Percentiles rank a stretch among this genome's conserved stretches.
phyloP scores from a whole-genome alignment of 2,888 invertebrate genomes.

The Amphipyra berbera region DNA sequence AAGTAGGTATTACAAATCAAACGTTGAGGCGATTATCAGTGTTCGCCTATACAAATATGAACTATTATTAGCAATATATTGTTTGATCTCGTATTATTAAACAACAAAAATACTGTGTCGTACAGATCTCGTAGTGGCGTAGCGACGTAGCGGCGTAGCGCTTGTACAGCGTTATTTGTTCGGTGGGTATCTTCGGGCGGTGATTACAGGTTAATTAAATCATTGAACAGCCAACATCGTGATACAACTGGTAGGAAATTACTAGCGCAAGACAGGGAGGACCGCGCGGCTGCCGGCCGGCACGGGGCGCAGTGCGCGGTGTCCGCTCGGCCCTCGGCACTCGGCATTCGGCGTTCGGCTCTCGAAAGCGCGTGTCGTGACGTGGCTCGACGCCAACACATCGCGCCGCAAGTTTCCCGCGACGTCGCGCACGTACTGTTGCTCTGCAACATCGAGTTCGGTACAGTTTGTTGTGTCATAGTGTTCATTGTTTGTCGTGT shows the following conservation, averaged over 20 bases:
- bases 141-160: not conserved
- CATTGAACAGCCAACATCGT: constrained; percentile 24
- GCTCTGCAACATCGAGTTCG: constrained; percentile 2
- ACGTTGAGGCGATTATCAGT: too few relatives aligned
- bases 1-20: too few relatives aligned
- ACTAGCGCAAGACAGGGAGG: not conserved
- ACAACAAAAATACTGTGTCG: not conserved
- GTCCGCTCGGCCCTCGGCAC: constrained; percentile 2
- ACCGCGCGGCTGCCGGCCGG: constrained; percentile 1
- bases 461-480: constrained; percentile 10
- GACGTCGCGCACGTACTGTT: constrained; percentile 7
- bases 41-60: too few relatives aligned
- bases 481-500: not conserved
- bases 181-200: constrained; percentile 9
- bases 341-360: constrained; percentile 16
- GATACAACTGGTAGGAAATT: constrained; percentile 29
- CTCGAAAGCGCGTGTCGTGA: constrained; percentile 4
- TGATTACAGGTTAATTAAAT: constrained; percentile 31
- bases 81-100: constrained; percentile 2
- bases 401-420: constrained; percentile 13
- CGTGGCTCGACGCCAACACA: not conserved
- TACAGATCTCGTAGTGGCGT: constrained; percentile 1
- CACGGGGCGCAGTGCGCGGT: not conserved
- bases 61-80: constrained; percentile 13
- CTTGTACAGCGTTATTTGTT: constrained; percentile 1